Conservation (phyloP, 2,113 vertebrate genomes). For the Istiophorus platypterus region DNA sequence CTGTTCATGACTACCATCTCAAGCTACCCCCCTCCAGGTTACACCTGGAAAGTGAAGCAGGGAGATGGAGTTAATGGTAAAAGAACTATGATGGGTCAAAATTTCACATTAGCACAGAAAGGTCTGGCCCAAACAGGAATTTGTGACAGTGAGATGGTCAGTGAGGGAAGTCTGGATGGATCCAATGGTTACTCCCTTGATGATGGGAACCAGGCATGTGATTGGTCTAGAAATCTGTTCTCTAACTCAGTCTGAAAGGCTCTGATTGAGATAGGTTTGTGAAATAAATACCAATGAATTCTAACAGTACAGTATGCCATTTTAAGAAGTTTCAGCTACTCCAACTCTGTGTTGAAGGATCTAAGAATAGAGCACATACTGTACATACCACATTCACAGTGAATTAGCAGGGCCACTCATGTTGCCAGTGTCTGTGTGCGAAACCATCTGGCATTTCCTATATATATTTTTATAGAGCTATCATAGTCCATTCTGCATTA, state of each 20-base stretch:
- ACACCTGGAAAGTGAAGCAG: background rate
- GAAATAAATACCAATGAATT: too few relatives aligned
- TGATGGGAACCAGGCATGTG: constrained; percentile 46
- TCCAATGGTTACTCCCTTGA: background rate
- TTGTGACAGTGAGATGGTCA: background rate
- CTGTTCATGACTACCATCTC: too few relatives aligned
- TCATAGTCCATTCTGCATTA: too few relatives aligned
- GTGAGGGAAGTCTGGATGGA: background rate
- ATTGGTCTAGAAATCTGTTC: constrained; percentile 80
- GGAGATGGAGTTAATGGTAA: background rate
- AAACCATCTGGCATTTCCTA: too few relatives aligned
- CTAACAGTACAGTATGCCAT: too few relatives aligned
- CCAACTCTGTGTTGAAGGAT: background rate
- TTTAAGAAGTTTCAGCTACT: background rate
- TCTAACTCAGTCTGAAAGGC: constrained; percentile 61
- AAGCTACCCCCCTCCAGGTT: too few relatives aligned
- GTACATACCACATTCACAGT: too few relatives aligned
- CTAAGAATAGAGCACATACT: background rate
- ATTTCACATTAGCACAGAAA: background rate
- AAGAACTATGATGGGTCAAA: constrained; percentile 15
- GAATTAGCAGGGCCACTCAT: too few relatives aligned
- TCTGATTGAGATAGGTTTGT: background rate
- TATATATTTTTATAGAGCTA: too few relatives aligned
- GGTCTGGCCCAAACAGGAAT: background rate
- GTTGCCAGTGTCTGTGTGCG: too few relatives aligned